Evolutionary conservation across 2,113 vertebrate species (phyloP).

Genomic region (Dicentrarchus labrax): DNA sequence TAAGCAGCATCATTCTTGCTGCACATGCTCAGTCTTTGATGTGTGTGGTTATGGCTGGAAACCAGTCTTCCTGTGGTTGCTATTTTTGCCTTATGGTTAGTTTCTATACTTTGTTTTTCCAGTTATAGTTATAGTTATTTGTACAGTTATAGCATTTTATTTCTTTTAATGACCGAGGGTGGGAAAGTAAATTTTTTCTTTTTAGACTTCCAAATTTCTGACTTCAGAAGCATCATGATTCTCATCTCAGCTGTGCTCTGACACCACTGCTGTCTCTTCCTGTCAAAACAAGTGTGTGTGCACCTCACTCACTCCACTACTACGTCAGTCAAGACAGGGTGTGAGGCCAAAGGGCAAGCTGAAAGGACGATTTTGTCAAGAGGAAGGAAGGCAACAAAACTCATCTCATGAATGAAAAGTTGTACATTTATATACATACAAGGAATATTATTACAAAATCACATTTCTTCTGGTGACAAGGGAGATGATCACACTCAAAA

Average conservation of each 20-base stretch:
- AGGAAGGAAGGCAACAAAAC: neutral
- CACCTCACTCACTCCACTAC: neutral
- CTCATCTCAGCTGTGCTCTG: neutral
- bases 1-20: neutral
- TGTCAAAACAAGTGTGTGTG: neutral
- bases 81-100: neutral
- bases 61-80: conserved; percentile 1
- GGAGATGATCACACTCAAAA: neutral
- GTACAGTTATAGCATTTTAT: neutral
- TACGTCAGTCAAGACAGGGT: neutral
- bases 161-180: neutral
- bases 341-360: neutral
- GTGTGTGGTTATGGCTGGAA: neutral
- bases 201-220: neutral
- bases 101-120: neutral
- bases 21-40: neutral
- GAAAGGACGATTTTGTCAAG: neutral
- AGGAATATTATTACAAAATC: neutral
- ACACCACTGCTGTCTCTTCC: neutral
- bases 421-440: neutral
- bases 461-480: neutral
- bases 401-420: neutral
- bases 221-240: neutral
- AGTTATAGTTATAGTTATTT: too few species aligned
- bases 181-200: neutral